phyloP scores from a whole-genome alignment of 2,797 vertebrate species.

The Chelon auratus region DNA sequence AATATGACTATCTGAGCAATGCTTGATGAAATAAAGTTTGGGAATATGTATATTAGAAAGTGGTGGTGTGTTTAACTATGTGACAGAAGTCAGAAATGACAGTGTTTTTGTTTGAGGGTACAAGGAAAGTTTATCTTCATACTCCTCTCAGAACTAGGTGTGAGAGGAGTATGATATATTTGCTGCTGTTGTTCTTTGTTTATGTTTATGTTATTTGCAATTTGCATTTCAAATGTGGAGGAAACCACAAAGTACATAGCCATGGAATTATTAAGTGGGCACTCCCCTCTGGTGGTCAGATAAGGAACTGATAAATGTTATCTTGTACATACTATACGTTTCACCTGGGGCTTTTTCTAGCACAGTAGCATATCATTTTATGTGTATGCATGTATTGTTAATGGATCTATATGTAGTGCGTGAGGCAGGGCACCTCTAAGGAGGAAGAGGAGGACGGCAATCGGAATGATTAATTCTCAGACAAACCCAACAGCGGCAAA shows the following conservation, averaged over 20 bases:
- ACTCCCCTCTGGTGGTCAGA: slow-evolving; percentile 77
- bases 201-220: slow-evolving; percentile 49
- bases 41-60: neutral
- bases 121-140: slow-evolving; percentile 48
- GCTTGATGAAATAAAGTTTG: slow-evolving; percentile 51
- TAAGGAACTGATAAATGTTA: neutral
- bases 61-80: slow-evolving; percentile 17
- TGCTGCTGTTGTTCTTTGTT: slow-evolving; percentile 55
- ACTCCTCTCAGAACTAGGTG: slow-evolving; percentile 24
- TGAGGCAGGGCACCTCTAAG: slow-evolving; percentile 59
- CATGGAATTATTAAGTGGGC: slow-evolving; percentile 57
- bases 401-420: slow-evolving; percentile 56
- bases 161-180: slow-evolving; percentile 55
- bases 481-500: slow-evolving; percentile 39
- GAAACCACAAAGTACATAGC: neutral
- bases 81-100: slow-evolving; percentile 57
- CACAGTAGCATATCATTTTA: slow-evolving; percentile 9
- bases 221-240: slow-evolving; percentile 61
- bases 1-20: slow-evolving; percentile 56
- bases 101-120: slow-evolving; percentile 23
- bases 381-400: slow-evolving; percentile 12
- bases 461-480: slow-evolving; percentile 64
- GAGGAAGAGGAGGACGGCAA: slow-evolving; percentile 27
- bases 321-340: neutral
- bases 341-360: slow-evolving; percentile 11